A percentile compares a stretch with the other conserved stretches of the same genome.
These are phyloP conservation scores for Brenthis ino DNA, from an alignment of 2,888 invertebrate species.

Conservation along the genomic window DNA sequence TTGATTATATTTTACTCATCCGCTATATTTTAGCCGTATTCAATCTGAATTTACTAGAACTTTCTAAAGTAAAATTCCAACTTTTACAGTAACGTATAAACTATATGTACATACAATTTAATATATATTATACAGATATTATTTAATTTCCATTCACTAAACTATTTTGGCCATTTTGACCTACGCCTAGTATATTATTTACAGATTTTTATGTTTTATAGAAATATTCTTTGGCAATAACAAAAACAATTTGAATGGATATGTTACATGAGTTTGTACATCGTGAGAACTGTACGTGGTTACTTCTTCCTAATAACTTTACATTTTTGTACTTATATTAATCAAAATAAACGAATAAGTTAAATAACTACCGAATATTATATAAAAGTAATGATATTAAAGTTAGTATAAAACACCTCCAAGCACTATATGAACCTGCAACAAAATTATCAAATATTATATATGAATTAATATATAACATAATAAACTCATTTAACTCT, in stretches of 20 bases:
- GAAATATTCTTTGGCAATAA: constrained; percentile 10
- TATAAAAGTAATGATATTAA: constrained; percentile 59
- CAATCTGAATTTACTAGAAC: neutral
- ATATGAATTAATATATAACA: too few relatives aligned
- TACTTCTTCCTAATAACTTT: constrained; percentile 36
- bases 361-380: constrained; percentile 70
- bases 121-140: constrained; percentile 1
- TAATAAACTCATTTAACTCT: neutral
- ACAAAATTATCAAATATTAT: constrained; percentile 48
- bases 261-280: constrained; percentile 69
- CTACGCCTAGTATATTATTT: constrained; percentile 28
- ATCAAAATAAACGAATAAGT: constrained; percentile 34
- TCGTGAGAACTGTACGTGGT: constrained; percentile 48
- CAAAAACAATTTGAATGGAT: constrained; percentile 46
- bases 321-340: constrained; percentile 44
- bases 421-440: constrained; percentile 60
- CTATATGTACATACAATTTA: constrained; percentile 8
- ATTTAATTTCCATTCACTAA: constrained; percentile 15
- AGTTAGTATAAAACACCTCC: constrained; percentile 53
- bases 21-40: too few relatives aligned
- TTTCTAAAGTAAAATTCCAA: constrained; percentile 1
- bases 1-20: too few relatives aligned
- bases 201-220: constrained; percentile 7
- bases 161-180: constrained; percentile 33
- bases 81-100: constrained; percentile 12